phyloP scores from a whole-genome alignment of 2,113 vertebrate species.

The Procapra przewalskii region DNA sequence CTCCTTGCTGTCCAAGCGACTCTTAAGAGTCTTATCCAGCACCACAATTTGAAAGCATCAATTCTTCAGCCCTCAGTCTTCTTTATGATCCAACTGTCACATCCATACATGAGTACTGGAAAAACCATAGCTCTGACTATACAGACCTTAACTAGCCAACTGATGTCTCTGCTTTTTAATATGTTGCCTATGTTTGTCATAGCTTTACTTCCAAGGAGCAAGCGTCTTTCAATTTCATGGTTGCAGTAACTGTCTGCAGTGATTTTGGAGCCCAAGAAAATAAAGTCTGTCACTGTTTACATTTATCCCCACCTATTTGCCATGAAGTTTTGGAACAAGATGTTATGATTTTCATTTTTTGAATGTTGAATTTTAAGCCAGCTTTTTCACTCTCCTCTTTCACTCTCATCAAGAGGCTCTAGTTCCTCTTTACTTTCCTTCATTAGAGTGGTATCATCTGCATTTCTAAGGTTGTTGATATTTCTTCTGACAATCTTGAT shows the following conservation, averaged over 20 bases:
- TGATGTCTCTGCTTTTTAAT: not conserved
- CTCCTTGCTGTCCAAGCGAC: not conserved
- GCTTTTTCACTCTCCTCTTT: not conserved
- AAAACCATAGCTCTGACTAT: not conserved
- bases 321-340: not conserved
- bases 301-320: not conserved
- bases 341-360: not conserved
- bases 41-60: not conserved
- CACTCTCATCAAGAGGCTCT: not conserved
- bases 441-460: not conserved
- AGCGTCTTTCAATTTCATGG: not conserved
- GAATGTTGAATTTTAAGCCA: not conserved
- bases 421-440: not conserved
- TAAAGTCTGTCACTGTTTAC: not conserved
- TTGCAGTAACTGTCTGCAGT: not conserved
- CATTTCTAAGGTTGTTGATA: not conserved
- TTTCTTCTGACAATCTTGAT: not conserved
- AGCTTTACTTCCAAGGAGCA: not conserved
- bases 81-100: not conserved
- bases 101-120: not conserved
- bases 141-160: not conserved
- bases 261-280: not conserved
- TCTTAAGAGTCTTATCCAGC: not conserved
- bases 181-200: not conserved
- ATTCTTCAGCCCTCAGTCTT: not conserved